Percentiles rank a stretch among this genome's conserved stretches.
These are phyloP conservation scores for Microcebus ravelobensis DNA, from an alignment of 2,113 vertebrate species.

Conservation along the genomic window DNA sequence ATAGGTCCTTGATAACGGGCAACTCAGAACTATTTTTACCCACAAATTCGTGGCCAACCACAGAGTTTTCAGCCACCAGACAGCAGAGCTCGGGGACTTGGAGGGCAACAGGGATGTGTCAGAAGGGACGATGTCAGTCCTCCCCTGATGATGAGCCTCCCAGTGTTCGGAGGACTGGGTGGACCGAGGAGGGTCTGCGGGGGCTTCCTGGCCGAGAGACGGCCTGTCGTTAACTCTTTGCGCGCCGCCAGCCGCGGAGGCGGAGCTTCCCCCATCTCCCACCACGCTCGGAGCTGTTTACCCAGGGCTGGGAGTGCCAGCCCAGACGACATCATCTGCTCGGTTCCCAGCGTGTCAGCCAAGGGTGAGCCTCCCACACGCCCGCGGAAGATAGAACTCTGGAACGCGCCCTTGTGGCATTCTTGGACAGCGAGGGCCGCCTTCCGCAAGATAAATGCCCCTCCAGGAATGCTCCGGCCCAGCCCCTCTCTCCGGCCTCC, in stretches of 20 bases:
- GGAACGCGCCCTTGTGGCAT: slow-evolving; percentile 53
- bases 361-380: slow-evolving; percentile 72
- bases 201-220: not conserved
- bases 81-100: not conserved
- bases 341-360: slow-evolving; percentile 77
- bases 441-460: slow-evolving; percentile 74
- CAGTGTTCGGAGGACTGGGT: not conserved
- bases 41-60: not conserved
- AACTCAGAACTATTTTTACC: not conserved
- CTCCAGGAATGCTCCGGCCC: slow-evolving; percentile 65
- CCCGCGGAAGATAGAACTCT: slow-evolving; percentile 47
- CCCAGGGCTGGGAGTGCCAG: not conserved
- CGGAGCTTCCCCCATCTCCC: not conserved
- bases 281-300: not conserved
- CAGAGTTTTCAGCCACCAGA: not conserved
- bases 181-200: not conserved
- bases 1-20: not conserved
- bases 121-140: not conserved
- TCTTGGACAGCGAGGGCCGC: slow-evolving; percentile 65
- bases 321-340: not conserved
- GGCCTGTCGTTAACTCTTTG: not conserved
- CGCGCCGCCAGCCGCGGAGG: accelerated
- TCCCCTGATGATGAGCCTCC: not conserved
- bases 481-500: not conserved
- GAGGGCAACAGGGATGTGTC: not conserved